Evolutionary conservation across 2,888 invertebrate genomes (phyloP).

Genomic region (Leptopilina myrica): DNA sequence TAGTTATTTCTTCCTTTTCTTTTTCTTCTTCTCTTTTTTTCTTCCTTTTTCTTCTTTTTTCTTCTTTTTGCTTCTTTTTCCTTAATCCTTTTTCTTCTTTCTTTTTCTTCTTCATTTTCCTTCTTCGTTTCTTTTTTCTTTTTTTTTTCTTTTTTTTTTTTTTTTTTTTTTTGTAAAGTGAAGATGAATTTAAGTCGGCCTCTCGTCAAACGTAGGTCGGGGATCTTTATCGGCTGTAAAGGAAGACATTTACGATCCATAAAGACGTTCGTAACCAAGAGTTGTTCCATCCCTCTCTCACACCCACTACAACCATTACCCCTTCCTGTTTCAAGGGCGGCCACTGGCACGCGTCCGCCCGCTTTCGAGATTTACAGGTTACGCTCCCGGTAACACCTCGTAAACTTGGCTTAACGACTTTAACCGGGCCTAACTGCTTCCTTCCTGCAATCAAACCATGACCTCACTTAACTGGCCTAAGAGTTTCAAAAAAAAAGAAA

Average conservation of each 20-base stretch:
- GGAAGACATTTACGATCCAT: constrained; percentile 77
- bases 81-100: no score
- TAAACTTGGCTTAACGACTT: constrained; percentile 77
- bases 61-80: no score
- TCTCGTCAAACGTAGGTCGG: constrained; percentile 65
- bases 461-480: constrained; percentile 65
- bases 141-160: no score
- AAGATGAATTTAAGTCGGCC: constrained; percentile 29
- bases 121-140: no score
- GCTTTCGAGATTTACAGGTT: constrained; percentile 76
- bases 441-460: constrained; percentile 76
- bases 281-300: constrained; percentile 67
- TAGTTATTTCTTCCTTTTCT: no score
- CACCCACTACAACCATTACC: constrained; percentile 64
- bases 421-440: constrained; percentile 77
- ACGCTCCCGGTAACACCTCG: constrained; percentile 77
- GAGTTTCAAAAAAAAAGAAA: constrained; percentile 27
- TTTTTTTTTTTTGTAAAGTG: no score
- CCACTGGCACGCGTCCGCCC: constrained; percentile 75
- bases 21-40: no score
- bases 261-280: constrained; percentile 72
- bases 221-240: constrained; percentile 76
- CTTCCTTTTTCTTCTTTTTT: no score
- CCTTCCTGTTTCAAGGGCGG: constrained; percentile 72
- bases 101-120: no score